phyloP scores from a whole-genome alignment of 2,888 invertebrate species.

The Amphipyra tragopoginis region DNA sequence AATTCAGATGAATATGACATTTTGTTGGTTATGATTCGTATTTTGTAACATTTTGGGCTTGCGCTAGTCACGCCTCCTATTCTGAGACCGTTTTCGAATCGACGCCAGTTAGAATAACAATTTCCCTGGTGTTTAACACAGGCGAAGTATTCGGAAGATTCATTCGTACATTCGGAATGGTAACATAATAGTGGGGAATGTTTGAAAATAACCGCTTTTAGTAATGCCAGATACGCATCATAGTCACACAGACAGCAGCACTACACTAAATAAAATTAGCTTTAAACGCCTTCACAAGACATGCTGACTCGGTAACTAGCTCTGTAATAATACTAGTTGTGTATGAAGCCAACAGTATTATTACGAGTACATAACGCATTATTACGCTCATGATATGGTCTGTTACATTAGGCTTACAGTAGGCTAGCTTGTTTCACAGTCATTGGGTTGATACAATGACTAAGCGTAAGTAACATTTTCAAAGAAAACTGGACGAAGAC shows the following conservation, averaged over 20 bases:
- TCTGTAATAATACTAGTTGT: slow-evolving; percentile 55
- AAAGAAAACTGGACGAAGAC: slow-evolving; percentile 32
- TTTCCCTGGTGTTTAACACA: slow-evolving; percentile 26
- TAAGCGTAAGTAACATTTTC: slow-evolving; percentile 59
- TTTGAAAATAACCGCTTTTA: slow-evolving; percentile 80
- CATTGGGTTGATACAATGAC: slow-evolving; percentile 38
- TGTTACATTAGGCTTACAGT: slow-evolving; percentile 67
- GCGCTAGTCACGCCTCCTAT: slow-evolving; percentile 79
- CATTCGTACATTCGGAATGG: slow-evolving; percentile 75
- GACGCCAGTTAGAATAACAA: slow-evolving; percentile 36
- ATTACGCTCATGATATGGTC: slow-evolving; percentile 62
- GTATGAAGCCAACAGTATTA: slow-evolving; percentile 46
- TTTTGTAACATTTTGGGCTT: slow-evolving; percentile 73
- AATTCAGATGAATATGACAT: slow-evolving; percentile 55
- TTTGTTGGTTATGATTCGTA: slow-evolving; percentile 70
- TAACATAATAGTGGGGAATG: slow-evolving; percentile 80
- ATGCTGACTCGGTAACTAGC: slow-evolving; percentile 64
- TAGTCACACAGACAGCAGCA: slow-evolving; percentile 81
- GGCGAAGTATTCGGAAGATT: slow-evolving; percentile 30
- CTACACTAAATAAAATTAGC: slow-evolving; percentile 77
- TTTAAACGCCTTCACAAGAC: slow-evolving; percentile 78
- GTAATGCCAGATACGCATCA: slow-evolving; percentile 83
- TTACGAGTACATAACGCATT: slow-evolving; percentile 61
- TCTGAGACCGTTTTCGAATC: slow-evolving; percentile 81
- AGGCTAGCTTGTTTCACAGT: slow-evolving; percentile 65